These are phyloP conservation scores for Myotis myotis DNA, from an alignment of 2,797 vertebrate species.

Conservation along the genomic window DNA sequence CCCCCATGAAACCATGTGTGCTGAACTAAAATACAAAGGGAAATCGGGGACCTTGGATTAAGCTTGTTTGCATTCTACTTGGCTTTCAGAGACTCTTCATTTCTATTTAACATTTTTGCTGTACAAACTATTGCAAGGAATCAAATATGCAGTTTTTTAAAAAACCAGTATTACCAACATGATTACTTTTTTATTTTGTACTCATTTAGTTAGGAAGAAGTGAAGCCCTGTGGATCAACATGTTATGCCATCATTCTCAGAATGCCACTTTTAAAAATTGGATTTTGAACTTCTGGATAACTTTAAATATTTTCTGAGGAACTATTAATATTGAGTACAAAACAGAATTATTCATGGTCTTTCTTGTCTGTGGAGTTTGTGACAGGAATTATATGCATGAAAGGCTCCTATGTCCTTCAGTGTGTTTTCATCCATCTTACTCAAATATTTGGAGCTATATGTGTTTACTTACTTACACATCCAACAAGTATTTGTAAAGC, in stretches of 20 bases:
- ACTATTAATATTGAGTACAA: neutral
- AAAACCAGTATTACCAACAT: conserved; percentile 5
- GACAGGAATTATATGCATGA: neutral
- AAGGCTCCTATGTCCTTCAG: neutral
- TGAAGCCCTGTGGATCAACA: neutral
- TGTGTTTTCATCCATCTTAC: neutral
- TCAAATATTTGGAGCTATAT: neutral
- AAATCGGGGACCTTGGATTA: conserved; percentile 50
- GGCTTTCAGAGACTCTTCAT: conserved; percentile 19
- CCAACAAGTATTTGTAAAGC: neutral
- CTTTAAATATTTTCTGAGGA: conserved; percentile 2
- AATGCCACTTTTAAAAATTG: conserved; percentile 9
- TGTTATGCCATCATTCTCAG: neutral
- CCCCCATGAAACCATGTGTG: conserved; percentile 41
- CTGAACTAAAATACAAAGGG: conserved; percentile 44
- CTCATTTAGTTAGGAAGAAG: conserved; percentile 45
- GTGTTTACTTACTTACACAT: neutral
- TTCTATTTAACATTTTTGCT: conserved; percentile 3
- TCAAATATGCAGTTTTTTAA: conserved; percentile 45
- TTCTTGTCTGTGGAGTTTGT: neutral
- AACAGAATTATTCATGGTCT: neutral
- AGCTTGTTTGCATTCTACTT: conserved; percentile 5
- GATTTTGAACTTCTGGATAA: conserved; percentile 4
- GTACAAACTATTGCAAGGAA: neutral
- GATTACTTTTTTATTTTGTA: conserved; percentile 7